Evolutionary conservation across 2,797 vertebrate genomes (phyloP).

Genomic region (Neosilurus mollespiculum): DNA sequence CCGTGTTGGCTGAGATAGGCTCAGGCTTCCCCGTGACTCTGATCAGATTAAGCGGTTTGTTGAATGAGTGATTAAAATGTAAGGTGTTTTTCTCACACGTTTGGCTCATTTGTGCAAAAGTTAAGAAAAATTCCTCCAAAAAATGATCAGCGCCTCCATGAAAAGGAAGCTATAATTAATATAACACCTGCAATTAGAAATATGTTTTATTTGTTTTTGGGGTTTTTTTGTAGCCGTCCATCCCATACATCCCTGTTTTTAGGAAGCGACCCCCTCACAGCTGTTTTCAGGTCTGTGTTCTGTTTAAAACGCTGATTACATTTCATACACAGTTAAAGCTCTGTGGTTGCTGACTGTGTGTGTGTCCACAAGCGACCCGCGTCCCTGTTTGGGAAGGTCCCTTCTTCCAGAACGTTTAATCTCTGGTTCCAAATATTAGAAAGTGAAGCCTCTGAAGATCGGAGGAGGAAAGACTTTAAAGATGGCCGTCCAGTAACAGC

Average conservation of each 20-base stretch:
- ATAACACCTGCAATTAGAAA: background rate
- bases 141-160: background rate
- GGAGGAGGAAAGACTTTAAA: background rate
- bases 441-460: background rate
- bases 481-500: background rate
- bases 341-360: too few species aligned
- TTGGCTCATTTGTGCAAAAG: background rate
- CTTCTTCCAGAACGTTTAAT: too few species aligned
- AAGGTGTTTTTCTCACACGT: background rate
- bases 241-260: background rate
- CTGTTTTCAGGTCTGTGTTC: background rate
- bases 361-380: too few species aligned
- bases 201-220: background rate
- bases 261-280: background rate
- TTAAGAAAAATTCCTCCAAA: background rate
- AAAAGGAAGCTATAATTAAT: background rate
- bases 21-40: too few species aligned
- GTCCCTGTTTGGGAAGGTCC: too few species aligned
- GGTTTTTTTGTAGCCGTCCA: background rate
- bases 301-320: background rate
- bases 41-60: too few species aligned
- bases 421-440: background rate
- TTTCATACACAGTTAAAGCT: background rate
- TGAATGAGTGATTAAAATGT: background rate
- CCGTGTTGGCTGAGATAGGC: too few species aligned